Conservation (phyloP, 1,140 invertebrate species). For the Atta cephalotes region DNA sequence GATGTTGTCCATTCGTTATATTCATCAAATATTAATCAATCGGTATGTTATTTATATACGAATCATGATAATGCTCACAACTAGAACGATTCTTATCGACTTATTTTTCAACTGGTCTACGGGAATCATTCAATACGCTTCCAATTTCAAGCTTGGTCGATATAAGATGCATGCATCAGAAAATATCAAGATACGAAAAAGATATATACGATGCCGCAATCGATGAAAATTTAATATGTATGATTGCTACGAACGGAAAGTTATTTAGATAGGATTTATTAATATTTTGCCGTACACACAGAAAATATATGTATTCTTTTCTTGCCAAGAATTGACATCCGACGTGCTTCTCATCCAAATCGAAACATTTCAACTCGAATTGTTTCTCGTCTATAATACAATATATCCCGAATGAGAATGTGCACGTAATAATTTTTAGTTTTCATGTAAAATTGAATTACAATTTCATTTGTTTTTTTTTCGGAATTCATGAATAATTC, state of each 20-base stretch:
- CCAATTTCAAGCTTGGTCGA: constrained; percentile 1
- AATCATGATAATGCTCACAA: constrained; percentile 23
- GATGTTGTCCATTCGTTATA: constrained; percentile 29
- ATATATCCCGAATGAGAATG: background rate
- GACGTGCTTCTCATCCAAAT: background rate
- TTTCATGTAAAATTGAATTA: background rate
- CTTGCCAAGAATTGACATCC: constrained; percentile 20
- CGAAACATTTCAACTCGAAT: background rate
- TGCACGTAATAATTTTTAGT: constrained; percentile 6
- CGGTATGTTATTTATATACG: constrained; percentile 47
- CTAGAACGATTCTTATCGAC: background rate
- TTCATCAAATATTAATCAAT: constrained; percentile 41
- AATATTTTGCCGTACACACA: background rate
- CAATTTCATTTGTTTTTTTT: background rate
- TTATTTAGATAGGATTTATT: background rate
- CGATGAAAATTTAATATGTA: constrained; percentile 54
- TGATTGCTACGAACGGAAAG: constrained; percentile 12
- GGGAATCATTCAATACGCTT: constrained; percentile 20
- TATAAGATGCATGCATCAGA: constrained; percentile 36
- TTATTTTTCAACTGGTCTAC: constrained; percentile 26
- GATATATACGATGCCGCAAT: background rate
- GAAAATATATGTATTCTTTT: constrained; percentile 41
- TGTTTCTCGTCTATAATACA: background rate
- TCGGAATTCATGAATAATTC: background rate
- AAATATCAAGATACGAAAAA: constrained; percentile 1